Conservation (phyloP, 2,888 invertebrate species). For the Pandemis corylana region DNA sequence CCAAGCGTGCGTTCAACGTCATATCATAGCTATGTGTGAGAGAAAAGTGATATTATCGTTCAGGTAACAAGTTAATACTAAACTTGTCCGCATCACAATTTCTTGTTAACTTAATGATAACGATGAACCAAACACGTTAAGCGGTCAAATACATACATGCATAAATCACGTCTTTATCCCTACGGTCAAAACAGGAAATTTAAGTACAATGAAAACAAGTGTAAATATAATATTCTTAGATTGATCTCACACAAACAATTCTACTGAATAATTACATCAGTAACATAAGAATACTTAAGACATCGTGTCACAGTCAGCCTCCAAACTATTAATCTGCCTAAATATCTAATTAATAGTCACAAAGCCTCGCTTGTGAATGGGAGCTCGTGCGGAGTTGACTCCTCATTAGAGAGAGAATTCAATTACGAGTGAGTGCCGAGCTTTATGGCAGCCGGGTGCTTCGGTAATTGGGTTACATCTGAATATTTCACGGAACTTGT, state of each 20-base stretch:
- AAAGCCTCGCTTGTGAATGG: constrained; percentile 23
- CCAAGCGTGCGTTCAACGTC: neutral
- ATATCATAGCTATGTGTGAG: neutral
- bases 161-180: too few species aligned
- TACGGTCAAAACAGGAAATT: neutral
- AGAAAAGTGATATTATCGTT: neutral
- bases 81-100: neutral
- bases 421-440: constrained; percentile 33
- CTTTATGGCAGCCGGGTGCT: constrained; percentile 14
- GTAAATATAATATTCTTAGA: neutral
- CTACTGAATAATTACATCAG: neutral
- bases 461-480: constrained; percentile 25
- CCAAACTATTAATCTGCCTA: constrained; percentile 22
- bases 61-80: neutral
- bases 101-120: neutral
- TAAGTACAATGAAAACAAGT: neutral
- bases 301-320: constrained; percentile 18
- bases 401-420: constrained; percentile 35
- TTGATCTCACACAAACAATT: neutral
- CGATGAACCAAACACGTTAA: neutral
- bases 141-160: neutral
- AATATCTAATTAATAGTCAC: constrained; percentile 35
- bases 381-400: constrained; percentile 28
- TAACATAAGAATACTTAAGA: neutral
- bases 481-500: constrained; percentile 17